Base-by-base conservation (phyloP, 2,888 invertebrate genomes). In the Germaria angustata region DNA sequence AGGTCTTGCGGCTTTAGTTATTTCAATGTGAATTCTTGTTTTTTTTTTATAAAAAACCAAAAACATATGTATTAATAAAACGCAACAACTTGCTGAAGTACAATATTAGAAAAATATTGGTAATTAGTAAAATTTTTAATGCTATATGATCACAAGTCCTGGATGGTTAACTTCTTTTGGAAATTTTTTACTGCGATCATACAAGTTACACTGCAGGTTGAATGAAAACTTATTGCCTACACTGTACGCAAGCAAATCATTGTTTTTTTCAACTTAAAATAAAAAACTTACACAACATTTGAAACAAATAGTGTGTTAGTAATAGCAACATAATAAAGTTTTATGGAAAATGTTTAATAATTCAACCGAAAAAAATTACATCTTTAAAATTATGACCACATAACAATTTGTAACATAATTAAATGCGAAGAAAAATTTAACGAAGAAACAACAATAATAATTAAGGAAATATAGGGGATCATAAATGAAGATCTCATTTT, bases 341-440 rank as follows among this genome's bases (percentile, higher is more conserved):
- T 69, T 41, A 69, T 69, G 41, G n/a, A 69, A 69, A 55, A 55
- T 69, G 20, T 55, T 69, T 55, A 55, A 68, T 44, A 41, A 55
- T 69, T 69, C 55, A 55, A 24, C 53, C 63, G 41, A 65, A 55
- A 72, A 63, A 63, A 24, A 17, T 2, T 53, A 59, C n/a, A 76
- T 59, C 22, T 49, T 49, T 46, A 46, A 6, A 36, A 68, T 49
- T 63, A 65, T 53, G 66, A 57, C 28, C 20, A 41, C 44, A 53
- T 61, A 41, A 61, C 41, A 69, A 75, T 69, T 77, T 69, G 41
- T 61, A 77, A 34, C 59, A 69, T 51, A 75, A 75, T 66, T 66
- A 76, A 76, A 61, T 44, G 7, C 24, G 51, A 77, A 76, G 49
- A 39, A 76, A 77, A 77, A 28, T 24, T 4, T 15, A 28, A 22